Conservation (phyloP, 2,888 invertebrate species). For the Sphaerophoria rueppellii region DNA sequence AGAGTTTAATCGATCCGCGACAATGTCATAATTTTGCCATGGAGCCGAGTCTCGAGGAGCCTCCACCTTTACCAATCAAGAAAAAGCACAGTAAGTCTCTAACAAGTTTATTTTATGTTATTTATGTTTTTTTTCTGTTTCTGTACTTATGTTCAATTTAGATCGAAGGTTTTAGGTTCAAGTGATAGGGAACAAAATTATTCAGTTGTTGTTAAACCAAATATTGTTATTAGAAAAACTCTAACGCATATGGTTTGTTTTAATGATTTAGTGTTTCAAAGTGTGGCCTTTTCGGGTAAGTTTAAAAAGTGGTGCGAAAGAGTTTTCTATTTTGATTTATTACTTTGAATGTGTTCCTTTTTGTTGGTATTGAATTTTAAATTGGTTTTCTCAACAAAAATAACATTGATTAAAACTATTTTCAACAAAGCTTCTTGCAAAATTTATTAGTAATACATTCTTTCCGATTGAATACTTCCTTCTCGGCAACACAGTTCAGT, state of each 20-base stretch:
- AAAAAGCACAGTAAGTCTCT: constrained; percentile 95
- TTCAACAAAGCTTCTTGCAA: constrained; percentile 11
- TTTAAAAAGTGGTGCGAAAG: constrained; percentile 71
- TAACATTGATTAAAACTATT: constrained; percentile 12
- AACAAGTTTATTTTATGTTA: constrained; percentile 75
- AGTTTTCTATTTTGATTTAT: constrained; percentile 32
- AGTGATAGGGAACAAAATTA: constrained; percentile 64
- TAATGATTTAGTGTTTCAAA: constrained; percentile 92
- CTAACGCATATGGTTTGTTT: constrained; percentile 81
- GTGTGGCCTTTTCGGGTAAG: constrained; percentile 98
- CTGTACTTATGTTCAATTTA: constrained; percentile 66
- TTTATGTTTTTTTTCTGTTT: constrained; percentile 74
- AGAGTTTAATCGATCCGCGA: constrained; percentile 80
- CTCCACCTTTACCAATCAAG: constrained; percentile 95
- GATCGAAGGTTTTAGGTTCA: constrained; percentile 69
- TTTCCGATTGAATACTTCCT: not conserved
- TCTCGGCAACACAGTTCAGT: constrained; percentile 1
- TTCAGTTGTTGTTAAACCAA: constrained; percentile 76
- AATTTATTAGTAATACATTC: constrained; percentile 2
- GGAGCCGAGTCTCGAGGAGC: constrained; percentile 85
- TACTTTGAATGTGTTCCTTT: constrained; percentile 37
- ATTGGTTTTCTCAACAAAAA: constrained; percentile 31
- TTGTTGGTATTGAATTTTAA: constrained; percentile 2
- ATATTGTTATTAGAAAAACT: constrained; percentile 81
- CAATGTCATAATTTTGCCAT: constrained; percentile 70